Base-by-base conservation (phyloP, 92 coral and sea anemone genomes). In the Porites cylindrica region DNA sequence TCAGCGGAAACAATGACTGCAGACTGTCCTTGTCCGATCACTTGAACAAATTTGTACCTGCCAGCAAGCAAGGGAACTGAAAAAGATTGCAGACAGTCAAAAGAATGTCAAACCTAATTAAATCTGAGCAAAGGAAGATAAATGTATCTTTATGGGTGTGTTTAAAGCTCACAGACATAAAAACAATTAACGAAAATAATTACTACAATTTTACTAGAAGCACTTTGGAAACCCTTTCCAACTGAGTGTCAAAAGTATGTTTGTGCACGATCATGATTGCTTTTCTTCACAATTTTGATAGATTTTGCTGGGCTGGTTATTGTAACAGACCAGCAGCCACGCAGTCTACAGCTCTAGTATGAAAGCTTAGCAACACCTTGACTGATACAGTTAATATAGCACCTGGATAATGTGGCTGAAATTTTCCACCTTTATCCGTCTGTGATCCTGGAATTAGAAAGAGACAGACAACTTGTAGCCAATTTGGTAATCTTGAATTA, bases 11-110 rank as follows among this genome's bases (percentile, higher is more conserved):
- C 71, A 51, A 95, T 21, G 10, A 96, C 68, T 8, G 98, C 75
- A 10, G 99, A 95, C 75, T 96, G 94, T 52, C 98, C 99, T 70
- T 83, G 78, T 58, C 99, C 99, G 80, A 96, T 90, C 11, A 93
- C 88, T 26, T 86, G 93, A 54, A 93, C 66, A 53, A 96, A 91
- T 78, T 88, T 91, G 82, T 96, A 96, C 51, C 98, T 92, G 20
- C 91, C 92, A 73, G 95, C 98, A 91, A 96, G 96, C 67, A 89
- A 76, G 60, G 94, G 91, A 16, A 90, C 98, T 94, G 62, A 67
- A 80, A 85, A 11, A 54, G 61, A 56, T 56, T 10, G 24, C 60
- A 77, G 1, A 20, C 14, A 9, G 14, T 51, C 43, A 80, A n/a
- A 66, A 51, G 14, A 80, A 66, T 76, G 12, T 26, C 61, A 56